Percentiles rank a stretch among this genome's conserved stretches.
Conservation (phyloP, 1,140 invertebrate species). For the Heliconius hewitsoni region DNA sequence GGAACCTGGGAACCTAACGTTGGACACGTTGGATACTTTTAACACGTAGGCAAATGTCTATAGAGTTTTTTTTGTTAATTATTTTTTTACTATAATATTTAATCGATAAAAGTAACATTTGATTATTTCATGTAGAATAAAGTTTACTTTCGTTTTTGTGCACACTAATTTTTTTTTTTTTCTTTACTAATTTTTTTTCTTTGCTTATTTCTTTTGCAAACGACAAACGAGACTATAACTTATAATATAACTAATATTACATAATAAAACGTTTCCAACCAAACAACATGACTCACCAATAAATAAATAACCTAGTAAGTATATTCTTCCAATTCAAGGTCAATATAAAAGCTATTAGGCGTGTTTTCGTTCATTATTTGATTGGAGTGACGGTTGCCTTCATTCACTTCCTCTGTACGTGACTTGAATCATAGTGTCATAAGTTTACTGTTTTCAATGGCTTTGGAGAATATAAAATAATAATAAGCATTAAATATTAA, state of each 20-base stretch:
- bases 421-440: conserved; percentile 19
- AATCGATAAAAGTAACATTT: no score
- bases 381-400: conserved; percentile 11
- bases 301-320: not conserved
- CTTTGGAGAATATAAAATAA: not conserved
- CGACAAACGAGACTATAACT: no score
- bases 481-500: not conserved
- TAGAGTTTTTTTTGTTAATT: no score
- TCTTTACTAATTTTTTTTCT: no score
- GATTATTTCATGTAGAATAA: no score
- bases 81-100: no score
- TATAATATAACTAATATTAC: not conserved
- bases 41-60: no score
- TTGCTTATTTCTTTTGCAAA: no score
- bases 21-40: not conserved
- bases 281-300: not conserved
- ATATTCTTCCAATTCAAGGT: conserved; percentile 13
- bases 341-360: conserved; percentile 7
- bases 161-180: no score
- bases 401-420: conserved; percentile 22
- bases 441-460: not conserved
- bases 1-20: not conserved
- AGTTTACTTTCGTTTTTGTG: no score
- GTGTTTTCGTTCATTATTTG: conserved; percentile 13
- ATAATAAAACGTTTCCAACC: not conserved